Conservation (phyloP, 2,797 vertebrate species). For the Darevskia mixta region DNA sequence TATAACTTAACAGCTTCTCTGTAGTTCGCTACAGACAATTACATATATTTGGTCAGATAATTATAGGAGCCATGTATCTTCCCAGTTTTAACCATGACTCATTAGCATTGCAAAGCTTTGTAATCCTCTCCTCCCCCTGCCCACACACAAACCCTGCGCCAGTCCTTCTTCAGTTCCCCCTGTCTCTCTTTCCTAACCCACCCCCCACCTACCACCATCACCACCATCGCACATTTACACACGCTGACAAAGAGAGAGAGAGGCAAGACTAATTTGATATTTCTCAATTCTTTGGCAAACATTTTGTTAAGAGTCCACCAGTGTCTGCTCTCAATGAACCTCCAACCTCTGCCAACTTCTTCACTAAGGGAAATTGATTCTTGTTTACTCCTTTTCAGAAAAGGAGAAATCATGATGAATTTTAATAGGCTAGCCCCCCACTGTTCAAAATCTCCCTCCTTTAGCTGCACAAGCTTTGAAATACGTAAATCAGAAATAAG, state of each 20-base stretch:
- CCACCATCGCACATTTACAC: not conserved
- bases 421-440: conserved; percentile 71
- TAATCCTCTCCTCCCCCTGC: conserved; percentile 48
- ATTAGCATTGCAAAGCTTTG: conserved; percentile 56
- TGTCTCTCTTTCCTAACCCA: conserved; percentile 41
- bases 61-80: conserved; percentile 47
- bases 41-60: conserved; percentile 61
- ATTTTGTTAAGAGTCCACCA: conserved; percentile 42
- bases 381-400: conserved; percentile 71
- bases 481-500: conserved; percentile 70
- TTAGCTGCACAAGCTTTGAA: conserved; percentile 72
- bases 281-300: conserved; percentile 55
- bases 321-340: conserved; percentile 61
- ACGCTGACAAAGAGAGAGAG: conserved; percentile 30
- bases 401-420: conserved; percentile 66
- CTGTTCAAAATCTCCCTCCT: conserved; percentile 68
- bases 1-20: conserved; percentile 59
- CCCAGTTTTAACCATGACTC: conserved; percentile 45
- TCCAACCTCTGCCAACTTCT: conserved; percentile 58
- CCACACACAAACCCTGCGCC: conserved; percentile 4
- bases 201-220: not conserved
- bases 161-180: not conserved
- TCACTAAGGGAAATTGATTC: conserved; percentile 72
- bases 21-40: conserved; percentile 61
- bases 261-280: conserved; percentile 39